Evolutionary conservation across 2,888 invertebrate genomes (phyloP), one percentile per base, ranked within the genome.

Genomic region (Branchipolynoe longqiensis): DNA sequence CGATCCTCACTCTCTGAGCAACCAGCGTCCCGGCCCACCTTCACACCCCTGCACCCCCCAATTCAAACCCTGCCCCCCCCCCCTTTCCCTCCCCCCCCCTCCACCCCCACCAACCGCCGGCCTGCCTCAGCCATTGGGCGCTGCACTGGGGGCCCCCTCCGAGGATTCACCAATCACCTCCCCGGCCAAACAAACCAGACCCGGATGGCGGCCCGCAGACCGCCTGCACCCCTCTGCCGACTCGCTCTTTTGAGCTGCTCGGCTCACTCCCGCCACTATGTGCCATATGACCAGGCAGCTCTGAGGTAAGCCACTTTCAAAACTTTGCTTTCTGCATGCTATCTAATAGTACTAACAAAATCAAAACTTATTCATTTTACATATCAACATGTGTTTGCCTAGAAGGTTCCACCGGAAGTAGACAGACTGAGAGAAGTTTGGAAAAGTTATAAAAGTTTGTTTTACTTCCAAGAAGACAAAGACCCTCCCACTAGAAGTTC

Each of bases 181-280:
- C 12, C n/a, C 41, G 41, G 48, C 78, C 78, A 78, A 78, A 78
- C 78, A 78, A 78, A 78, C 78, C 78, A 22, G 78, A 78, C 78
- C 41, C 78, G 48, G 54, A 25, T 25, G 41, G 28, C 25, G 41
- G 78, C 41, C 54, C 41, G 48, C 18, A 8, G 25, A 48, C 31
- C 12, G 18, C 4, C 41, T 33, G 33, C 36, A 36, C n/a, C 36
- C 28, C 6, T 41, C 48, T 0, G 14, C 25, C 41, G 3, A 33
- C 36, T 6, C 6, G 18, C 36, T 69, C 33, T 4, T 38, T 69
- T 62, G 18, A 38, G 22, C 12, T 69, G 33, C 69, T 33, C 69
- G 6, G 69, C 69, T 69, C 69, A 58, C 14, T 58, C 69, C 38
- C 69, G 38, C 18, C 69, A 69, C 69, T 69, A 69, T 41, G 78